Percentiles rank a stretch among this genome's conserved stretches.
phyloP scores from a whole-genome alignment of 2,113 vertebrate genomes.

The Epinephelus fuscoguttatus region DNA sequence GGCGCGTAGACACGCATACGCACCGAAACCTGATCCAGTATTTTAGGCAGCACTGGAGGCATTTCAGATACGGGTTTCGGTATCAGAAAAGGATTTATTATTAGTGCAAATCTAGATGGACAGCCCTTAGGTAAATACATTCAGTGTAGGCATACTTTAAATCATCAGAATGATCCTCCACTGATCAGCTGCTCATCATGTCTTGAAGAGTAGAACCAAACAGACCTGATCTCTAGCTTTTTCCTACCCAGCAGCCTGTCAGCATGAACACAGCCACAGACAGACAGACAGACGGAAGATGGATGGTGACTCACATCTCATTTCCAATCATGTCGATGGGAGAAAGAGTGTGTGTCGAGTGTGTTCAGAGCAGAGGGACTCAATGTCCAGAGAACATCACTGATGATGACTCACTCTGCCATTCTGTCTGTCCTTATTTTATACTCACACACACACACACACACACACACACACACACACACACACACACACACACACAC shows the following conservation, averaged over 20 bases:
- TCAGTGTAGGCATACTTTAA: neutral
- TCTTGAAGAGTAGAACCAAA: neutral
- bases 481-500: neutral
- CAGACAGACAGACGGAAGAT: neutral
- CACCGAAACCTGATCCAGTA: too few species aligned
- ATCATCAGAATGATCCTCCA: neutral
- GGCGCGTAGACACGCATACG: too few species aligned
- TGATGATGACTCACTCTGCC: slow-evolving; percentile 27
- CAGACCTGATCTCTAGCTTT: neutral
- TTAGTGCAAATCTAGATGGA: neutral
- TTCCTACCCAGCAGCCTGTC: neutral
- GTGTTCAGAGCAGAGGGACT: slow-evolving; percentile 3
- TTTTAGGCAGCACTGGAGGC: too few species aligned
- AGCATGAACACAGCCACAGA: neutral
- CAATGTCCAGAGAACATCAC: slow-evolving; percentile 3
- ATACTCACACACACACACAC: neutral
- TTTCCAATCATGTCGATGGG: neutral
- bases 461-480: neutral
- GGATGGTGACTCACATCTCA: slow-evolving; percentile 16
- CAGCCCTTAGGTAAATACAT: neutral
- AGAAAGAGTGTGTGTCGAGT: slow-evolving; percentile 6
- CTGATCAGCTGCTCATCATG: neutral
- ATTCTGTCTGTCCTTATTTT: neutral
- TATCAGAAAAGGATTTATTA: neutral
- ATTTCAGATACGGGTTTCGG: too few species aligned